These are phyloP conservation scores for Ericerus pela DNA, from an alignment of 1,140 invertebrate genomes.

Conservation along the genomic window DNA sequence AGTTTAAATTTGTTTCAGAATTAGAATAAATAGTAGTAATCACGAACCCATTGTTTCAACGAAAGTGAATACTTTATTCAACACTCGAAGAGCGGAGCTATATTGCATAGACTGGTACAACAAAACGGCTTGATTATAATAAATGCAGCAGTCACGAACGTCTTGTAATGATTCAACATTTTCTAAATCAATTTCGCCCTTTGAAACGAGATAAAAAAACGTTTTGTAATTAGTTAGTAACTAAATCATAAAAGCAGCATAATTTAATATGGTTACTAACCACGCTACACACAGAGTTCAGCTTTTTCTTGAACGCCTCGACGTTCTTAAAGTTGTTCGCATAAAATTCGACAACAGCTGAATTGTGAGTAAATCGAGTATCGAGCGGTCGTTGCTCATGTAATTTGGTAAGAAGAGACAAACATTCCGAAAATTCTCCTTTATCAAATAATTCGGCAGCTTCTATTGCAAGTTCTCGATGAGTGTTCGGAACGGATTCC, in stretches of 20 bases:
- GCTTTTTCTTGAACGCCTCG: background rate
- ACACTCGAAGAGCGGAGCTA: conserved; percentile 49
- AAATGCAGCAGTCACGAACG: conserved; percentile 48
- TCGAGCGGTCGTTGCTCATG: background rate
- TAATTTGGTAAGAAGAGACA: background rate
- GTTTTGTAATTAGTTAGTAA: too few species aligned
- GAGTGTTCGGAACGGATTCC: background rate
- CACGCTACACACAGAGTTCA: background rate
- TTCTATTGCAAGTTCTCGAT: background rate
- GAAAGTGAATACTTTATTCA: conserved; percentile 56
- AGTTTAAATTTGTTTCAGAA: background rate
- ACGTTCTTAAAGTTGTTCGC: background rate
- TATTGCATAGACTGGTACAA: conserved; percentile 67
- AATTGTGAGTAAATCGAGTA: conserved; percentile 1
- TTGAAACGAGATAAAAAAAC: conserved; percentile 12
- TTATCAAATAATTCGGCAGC: background rate
- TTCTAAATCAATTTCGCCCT: conserved; percentile 37
- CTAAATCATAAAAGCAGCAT: too few species aligned
- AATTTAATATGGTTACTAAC: too few species aligned
- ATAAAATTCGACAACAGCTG: conserved; percentile 2
- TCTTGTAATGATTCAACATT: conserved; percentile 42
- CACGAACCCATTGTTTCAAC: conserved; percentile 56
- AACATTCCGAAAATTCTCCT: background rate
- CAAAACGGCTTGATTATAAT: conserved; percentile 70
- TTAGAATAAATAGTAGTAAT: conserved; percentile 4